These are phyloP conservation scores for Urocitellus parryii DNA, from an alignment of 2,113 vertebrate genomes.

Conservation along the genomic window DNA sequence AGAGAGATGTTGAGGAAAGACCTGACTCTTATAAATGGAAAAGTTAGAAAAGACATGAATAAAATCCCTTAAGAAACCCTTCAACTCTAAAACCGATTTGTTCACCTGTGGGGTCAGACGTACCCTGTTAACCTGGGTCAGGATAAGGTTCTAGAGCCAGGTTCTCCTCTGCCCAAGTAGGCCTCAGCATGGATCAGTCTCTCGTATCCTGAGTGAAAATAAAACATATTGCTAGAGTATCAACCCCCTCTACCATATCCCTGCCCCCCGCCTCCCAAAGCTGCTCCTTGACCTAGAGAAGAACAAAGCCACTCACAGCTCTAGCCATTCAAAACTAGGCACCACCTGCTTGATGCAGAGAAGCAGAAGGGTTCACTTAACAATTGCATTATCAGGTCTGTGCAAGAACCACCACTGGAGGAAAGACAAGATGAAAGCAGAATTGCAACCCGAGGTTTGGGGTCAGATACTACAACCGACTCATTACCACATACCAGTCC, in stretches of 20 bases:
- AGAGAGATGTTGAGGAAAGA: not conserved
- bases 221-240: not conserved
- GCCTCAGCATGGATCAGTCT: not conserved
- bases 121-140: not conserved
- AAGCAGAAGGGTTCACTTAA: not conserved
- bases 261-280: not conserved
- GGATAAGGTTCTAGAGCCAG: not conserved
- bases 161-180: not conserved
- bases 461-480: accelerated
- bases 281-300: not conserved
- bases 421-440: not conserved
- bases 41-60: not conserved
- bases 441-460: not conserved
- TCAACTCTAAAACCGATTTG: not conserved
- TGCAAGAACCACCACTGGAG: not conserved
- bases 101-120: not conserved
- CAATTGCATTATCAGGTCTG: not conserved
- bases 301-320: not conserved
- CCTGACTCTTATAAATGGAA: not conserved
- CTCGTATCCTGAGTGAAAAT: not conserved
- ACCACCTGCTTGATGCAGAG: not conserved
- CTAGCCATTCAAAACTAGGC: not conserved
- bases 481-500: not conserved
- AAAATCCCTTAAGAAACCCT: not conserved
- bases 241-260: too few relatives aligned